A percentile compares a stretch with the other conserved stretches of the same genome.
These are phyloP conservation scores for Pollachius pollachius DNA, from an alignment of 2,113 vertebrate genomes.

Conservation along the genomic window DNA sequence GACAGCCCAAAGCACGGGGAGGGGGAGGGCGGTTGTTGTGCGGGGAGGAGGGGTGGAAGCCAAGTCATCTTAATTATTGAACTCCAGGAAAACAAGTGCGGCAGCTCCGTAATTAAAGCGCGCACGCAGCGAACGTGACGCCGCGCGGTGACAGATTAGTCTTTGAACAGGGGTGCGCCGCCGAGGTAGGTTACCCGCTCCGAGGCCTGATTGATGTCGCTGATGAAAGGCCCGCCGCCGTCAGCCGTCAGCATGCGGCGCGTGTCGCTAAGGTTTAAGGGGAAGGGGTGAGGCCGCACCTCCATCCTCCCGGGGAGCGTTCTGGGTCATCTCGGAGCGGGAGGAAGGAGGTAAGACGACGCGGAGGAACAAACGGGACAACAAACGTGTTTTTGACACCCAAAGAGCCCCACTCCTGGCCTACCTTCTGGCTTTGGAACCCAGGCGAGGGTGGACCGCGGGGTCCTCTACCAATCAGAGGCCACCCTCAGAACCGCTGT, in stretches of 20 bases:
- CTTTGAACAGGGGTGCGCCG: constrained; percentile 30
- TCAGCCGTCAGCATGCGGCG: not conserved
- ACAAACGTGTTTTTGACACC: constrained; percentile 42
- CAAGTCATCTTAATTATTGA: constrained; percentile 73
- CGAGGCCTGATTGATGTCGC: constrained; percentile 8
- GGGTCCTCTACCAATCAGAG: constrained; percentile 24
- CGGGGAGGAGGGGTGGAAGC: constrained; percentile 66
- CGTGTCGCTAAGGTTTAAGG: too few relatives aligned
- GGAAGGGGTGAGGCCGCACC: not conserved
- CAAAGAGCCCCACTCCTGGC: constrained; percentile 25
- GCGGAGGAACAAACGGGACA: constrained; percentile 36
- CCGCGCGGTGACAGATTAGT: constrained; percentile 39
- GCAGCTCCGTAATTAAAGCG: constrained; percentile 54
- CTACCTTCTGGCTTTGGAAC: constrained; percentile 51
- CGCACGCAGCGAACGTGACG: constrained; percentile 19
- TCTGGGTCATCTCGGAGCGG: constrained; percentile 28
- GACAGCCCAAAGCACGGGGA: constrained; percentile 53
- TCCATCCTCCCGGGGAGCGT: constrained; percentile 42
- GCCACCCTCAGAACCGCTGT: not conserved
- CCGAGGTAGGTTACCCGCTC: constrained; percentile 16
- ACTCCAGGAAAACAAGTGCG: constrained; percentile 58
- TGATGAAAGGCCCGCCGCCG: constrained; percentile 20
- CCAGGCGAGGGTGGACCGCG: constrained; percentile 52
- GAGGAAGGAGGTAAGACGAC: constrained; percentile 27
- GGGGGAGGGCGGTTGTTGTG: constrained; percentile 5